Evolutionary conservation across 2,797 vertebrate genomes (phyloP), one percentile per base, ranked within the genome.

Genomic region (Hippoglossus hippoglossus): DNA sequence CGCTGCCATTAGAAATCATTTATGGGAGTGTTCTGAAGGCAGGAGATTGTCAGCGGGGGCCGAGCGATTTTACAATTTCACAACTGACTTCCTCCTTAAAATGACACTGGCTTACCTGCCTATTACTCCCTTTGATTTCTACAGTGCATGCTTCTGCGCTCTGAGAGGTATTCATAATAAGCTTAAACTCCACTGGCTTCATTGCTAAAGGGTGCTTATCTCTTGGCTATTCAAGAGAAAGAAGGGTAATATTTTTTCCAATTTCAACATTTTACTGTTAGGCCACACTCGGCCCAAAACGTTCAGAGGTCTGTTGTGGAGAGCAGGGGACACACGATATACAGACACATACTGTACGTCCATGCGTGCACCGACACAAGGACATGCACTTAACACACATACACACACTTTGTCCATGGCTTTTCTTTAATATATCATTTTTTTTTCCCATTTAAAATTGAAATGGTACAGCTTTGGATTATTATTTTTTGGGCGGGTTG

Each of bases 51-150:
- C 88, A 82, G 91, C 75, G 71, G 86, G 87, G 82, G 80, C 91
- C 91, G 18, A 80, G 78, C 87, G 76, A 93, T 95, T 95, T 95
- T 91, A 94, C 77, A 91, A 94, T 96, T 96, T 95, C 94, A 94
- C 80, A 91, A 79, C 89, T 91, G 88, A 89, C 86, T 95, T 95
- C 92, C 89, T 88, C 89, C 87, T 92, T 89, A 92, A 95, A 95
- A 95, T 94, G 87, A 94, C 90, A 94, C 85, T 85, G 92, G 91
- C 80, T 87, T 91, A 94, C 87, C 83, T 91, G 86, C 74, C 90
- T 91, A 92, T 94, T 94, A 94, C 92, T 90, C 86, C 88, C 92
- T 96, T 95, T 94, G 92, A 92, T 92, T 95, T 93, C 89, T 64
- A 78, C 89, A 91, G 79, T 88, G 85, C 93, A 88, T 89, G 87